Percentiles rank a stretch among this genome's conserved stretches.
Conservation (phyloP, 2,113 vertebrate species). For the Eidolon helvum region DNA sequence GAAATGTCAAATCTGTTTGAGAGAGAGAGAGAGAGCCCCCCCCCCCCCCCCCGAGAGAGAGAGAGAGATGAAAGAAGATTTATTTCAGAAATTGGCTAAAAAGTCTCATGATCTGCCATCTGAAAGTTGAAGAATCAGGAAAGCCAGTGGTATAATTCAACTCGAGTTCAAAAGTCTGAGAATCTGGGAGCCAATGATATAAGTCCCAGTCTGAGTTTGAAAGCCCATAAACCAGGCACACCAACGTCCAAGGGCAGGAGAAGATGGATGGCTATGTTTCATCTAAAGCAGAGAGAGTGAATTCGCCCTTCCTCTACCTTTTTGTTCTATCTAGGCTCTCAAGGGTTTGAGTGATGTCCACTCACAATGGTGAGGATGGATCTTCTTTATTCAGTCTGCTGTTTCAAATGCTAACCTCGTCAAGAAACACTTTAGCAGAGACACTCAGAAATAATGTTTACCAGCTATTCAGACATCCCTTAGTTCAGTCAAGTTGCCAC, state of each 20-base stretch:
- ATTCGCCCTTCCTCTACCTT: background rate
- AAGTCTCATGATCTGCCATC: background rate
- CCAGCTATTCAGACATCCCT: background rate
- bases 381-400: background rate
- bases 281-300: background rate
- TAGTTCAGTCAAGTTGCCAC: background rate
- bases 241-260: background rate
- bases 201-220: background rate
- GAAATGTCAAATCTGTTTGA: too few relatives aligned
- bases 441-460: background rate
- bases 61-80: background rate
- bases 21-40: too few relatives aligned
- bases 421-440: background rate
- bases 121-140: background rate
- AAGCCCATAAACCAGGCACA: background rate
- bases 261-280: background rate
- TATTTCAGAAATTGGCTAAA: background rate
- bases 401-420: background rate
- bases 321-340: background rate
- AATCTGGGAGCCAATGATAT: background rate
- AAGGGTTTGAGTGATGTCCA: background rate
- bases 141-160: background rate
- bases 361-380: background rate
- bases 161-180: background rate
- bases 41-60: too few relatives aligned